These are phyloP conservation scores for Calliopsis andreniformis DNA, from an alignment of 1,140 invertebrate genomes.

Conservation along the genomic window DNA sequence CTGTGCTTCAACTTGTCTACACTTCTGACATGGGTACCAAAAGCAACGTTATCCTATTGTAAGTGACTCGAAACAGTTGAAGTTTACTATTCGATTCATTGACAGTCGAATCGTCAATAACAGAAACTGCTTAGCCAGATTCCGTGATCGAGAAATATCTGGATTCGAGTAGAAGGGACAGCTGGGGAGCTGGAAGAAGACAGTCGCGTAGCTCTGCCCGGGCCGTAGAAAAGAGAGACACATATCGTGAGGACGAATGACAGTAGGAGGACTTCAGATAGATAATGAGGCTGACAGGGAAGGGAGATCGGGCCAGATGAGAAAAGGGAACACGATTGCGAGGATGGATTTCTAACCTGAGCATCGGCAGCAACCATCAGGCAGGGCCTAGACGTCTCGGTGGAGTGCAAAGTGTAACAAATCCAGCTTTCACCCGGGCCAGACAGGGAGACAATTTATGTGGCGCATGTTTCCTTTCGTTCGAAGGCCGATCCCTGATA, in stretches of 20 bases:
- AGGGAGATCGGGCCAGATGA: conserved; percentile 38
- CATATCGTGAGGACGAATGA: conserved; percentile 58
- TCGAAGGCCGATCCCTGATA: conserved; percentile 76
- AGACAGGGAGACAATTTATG: conserved; percentile 81
- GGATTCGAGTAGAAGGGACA: conserved; percentile 40
- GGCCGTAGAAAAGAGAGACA: conserved; percentile 31
- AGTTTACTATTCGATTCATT: conserved; percentile 32
- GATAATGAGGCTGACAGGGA: conserved; percentile 71
- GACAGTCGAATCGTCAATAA: conserved; percentile 30
- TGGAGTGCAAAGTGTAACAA: conserved; percentile 81
- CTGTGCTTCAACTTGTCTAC: not conserved
- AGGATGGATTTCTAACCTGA: conserved; percentile 68
- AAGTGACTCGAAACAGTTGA: conserved; percentile 36
- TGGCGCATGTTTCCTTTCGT: conserved; percentile 79
- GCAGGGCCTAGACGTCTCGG: conserved; percentile 69
- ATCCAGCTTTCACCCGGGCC: conserved; percentile 80
- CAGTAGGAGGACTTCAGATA: conserved; percentile 52
- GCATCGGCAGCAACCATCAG: conserved; percentile 47
- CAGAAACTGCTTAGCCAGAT: conserved; percentile 41
- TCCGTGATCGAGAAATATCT: conserved; percentile 40
- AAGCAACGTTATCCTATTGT: not conserved
- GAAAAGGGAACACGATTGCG: conserved; percentile 54
- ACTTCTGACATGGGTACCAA: not conserved
- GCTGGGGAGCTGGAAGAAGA: conserved; percentile 27
- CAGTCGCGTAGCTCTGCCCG: not conserved